These are phyloP conservation scores for Limnothrissa miodon DNA, from an alignment of 2,113 vertebrate genomes.

Conservation along the genomic window DNA sequence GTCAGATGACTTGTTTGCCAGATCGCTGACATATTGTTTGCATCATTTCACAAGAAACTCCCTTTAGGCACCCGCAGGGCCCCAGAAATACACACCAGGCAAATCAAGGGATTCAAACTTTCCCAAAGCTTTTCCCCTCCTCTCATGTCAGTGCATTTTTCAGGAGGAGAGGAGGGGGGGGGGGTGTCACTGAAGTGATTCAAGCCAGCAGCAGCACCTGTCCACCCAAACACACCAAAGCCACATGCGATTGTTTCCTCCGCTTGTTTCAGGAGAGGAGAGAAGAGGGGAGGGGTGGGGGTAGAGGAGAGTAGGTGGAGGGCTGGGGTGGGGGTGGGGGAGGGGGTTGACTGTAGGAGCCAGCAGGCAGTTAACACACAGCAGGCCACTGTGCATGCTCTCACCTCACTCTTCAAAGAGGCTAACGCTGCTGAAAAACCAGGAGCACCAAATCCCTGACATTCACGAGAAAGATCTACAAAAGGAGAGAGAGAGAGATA, in stretches of 20 bases:
- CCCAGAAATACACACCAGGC: slow-evolving; percentile 45
- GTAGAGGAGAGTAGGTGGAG: neutral
- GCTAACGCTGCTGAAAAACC: slow-evolving; percentile 8
- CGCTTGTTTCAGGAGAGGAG: neutral
- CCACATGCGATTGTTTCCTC: slow-evolving; percentile 19
- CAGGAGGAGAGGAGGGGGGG: neutral
- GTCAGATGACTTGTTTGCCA: slow-evolving; percentile 45
- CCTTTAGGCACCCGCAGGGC: neutral
- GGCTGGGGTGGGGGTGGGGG: neutral
- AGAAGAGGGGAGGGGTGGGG: neutral
- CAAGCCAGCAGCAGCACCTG: slow-evolving; percentile 55
- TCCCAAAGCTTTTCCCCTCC: neutral
- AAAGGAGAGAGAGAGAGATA: neutral
- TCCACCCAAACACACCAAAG: slow-evolving; percentile 33
- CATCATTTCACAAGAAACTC: slow-evolving; percentile 49
- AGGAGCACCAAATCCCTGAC: slow-evolving; percentile 29
- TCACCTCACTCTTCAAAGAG: slow-evolving; percentile 28
- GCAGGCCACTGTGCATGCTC: slow-evolving; percentile 24
- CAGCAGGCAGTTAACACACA: slow-evolving; percentile 48
- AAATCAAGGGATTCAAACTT: slow-evolving; percentile 13
- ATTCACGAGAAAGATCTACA: slow-evolving; percentile 28
- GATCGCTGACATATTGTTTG: slow-evolving; percentile 43
- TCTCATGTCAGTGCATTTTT: neutral
- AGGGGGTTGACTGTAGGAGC: neutral
- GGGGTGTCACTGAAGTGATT: slow-evolving; percentile 34